A percentile compares a stretch with the other conserved stretches of the same genome.
Conservation (phyloP, 2,888 invertebrate species). For the Dicranocentrus wangi region DNA sequence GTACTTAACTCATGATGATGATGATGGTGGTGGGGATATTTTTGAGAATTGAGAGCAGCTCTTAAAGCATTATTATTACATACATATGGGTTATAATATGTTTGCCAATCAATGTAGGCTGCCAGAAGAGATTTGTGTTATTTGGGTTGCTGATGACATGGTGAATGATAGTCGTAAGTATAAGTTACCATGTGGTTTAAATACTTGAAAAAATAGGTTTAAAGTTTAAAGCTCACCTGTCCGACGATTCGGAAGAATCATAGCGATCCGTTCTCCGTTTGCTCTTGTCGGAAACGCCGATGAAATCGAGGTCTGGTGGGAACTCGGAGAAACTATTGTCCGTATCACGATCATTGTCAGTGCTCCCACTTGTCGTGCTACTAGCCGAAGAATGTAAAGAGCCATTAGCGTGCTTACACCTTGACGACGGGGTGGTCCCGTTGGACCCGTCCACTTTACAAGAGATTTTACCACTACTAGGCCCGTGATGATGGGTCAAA, state of each 20-base stretch:
- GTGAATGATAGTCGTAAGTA: no score
- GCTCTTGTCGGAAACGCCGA: conserved; percentile 72
- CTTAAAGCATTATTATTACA: no score
- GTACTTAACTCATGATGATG: no score
- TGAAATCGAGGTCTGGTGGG: conserved; percentile 66
- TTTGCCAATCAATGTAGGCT: no score
- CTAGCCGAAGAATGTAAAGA: conserved; percentile 48
- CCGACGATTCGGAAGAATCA: conserved; percentile 94
- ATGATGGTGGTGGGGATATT: no score
- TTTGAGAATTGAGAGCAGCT: no score
- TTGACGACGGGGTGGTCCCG: conserved; percentile 33
- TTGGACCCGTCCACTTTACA: conserved; percentile 43
- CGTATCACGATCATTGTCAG: conserved; percentile 66
- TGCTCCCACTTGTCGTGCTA: conserved; percentile 60
- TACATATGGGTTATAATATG: no score
- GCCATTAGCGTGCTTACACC: conserved; percentile 43
- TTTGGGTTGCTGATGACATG: no score
- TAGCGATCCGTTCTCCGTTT: conserved; percentile 92
- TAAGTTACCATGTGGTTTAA: no score
- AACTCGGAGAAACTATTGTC: conserved; percentile 64
- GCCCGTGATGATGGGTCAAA: not conserved
- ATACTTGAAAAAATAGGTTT: no score
- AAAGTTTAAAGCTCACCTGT: conserved; percentile 86
- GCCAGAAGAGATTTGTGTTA: no score
- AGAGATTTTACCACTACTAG: not conserved